Base-by-base conservation (phyloP, 2,888 invertebrate genomes). In the Synergus laeviventris region DNA sequence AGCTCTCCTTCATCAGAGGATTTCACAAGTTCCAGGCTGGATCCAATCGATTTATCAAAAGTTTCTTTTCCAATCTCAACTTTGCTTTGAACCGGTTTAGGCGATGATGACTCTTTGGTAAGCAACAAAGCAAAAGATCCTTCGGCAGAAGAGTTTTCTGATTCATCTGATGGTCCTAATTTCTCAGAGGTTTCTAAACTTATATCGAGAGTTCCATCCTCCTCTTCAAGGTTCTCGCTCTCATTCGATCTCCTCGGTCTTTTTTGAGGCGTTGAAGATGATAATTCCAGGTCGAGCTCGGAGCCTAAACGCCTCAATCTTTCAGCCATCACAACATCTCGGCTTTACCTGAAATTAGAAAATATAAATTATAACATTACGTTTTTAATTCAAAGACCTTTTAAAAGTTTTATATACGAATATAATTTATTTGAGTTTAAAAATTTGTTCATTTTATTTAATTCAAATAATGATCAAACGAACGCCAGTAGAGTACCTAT, bases 301-400 rank as follows among this genome's bases (percentile, higher is more conserved):
- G 81, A 80, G 82, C 83, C 86, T 81, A 87, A 84, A 82, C 84
- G 86, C 78, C 87, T 84, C 62, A 87, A 85, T 81, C 87, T 89
- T 77, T 86, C 88, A 76, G 89, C 89, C 89, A 89, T 89, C 87
- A 89, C 88, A 82, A 87, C 89, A 89, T 89, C 80, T 85, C 84
- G 84, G 59, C 77, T 80, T 81, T 78, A 80, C 80, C 85, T 84
- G 77, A 24, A 54, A 81, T n/a, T 1, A 62, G 1, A 56, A 18
- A 56, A 2, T 12, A 56, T 12, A 16, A 3, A 49, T 16, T 12
- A 56, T 21, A 11, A 16, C 3, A 49, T 16, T 12, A 56, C 11
- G 4, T 56, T 49, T 49, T 49, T 56, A 21, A 56, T 24, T 56
- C 18, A 3, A 18, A 49, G 0, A n/a, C n/a, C n/a, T 9, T 2